Evolutionary conservation across 2,888 invertebrate species (phyloP).

Genomic region (Tachystola acroxantha): DNA sequence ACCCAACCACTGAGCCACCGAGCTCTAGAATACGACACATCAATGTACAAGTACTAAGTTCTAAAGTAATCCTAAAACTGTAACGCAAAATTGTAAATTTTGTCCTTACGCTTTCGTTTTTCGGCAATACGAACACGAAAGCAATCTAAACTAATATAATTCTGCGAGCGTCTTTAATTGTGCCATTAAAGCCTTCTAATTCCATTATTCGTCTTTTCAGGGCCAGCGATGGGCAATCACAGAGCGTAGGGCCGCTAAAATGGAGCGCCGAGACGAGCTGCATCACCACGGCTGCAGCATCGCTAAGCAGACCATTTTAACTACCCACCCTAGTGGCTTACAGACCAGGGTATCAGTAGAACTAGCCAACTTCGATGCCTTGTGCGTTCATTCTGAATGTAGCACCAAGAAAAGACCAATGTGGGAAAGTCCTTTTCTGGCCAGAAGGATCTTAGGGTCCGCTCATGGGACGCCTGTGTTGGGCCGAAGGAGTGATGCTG

Average conservation of each 20-base stretch:
- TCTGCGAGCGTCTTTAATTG: slow-evolving; percentile 37
- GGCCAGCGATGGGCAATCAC: slow-evolving; percentile 8
- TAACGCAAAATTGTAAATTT: no score
- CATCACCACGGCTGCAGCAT: slow-evolving; percentile 68
- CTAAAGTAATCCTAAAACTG: no score
- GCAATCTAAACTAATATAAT: slow-evolving; percentile 35
- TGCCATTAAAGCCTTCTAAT: slow-evolving; percentile 30
- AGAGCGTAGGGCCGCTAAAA: no score
- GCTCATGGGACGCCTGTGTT: slow-evolving; percentile 67
- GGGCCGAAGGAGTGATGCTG: slow-evolving; percentile 63
- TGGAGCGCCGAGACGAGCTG: slow-evolving; percentile 61
- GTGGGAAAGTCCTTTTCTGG: slow-evolving; percentile 57
- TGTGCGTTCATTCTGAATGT: slow-evolving; percentile 59
- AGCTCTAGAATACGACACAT: no score
- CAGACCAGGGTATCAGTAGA: slow-evolving; percentile 69
- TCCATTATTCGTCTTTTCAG: slow-evolving; percentile 24
- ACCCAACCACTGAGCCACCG: no score
- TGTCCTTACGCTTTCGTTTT: no score
- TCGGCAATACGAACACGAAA: no score
- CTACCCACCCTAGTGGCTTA: slow-evolving; percentile 65
- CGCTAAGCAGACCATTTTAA: slow-evolving; percentile 68
- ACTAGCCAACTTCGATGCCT: slow-evolving; percentile 64
- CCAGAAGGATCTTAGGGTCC: slow-evolving; percentile 50
- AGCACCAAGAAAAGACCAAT: slow-evolving; percentile 38
- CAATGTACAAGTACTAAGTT: no score